These are phyloP conservation scores for Leptodactylus fallax DNA, from an alignment of 2,797 vertebrate genomes.

Conservation along the genomic window DNA sequence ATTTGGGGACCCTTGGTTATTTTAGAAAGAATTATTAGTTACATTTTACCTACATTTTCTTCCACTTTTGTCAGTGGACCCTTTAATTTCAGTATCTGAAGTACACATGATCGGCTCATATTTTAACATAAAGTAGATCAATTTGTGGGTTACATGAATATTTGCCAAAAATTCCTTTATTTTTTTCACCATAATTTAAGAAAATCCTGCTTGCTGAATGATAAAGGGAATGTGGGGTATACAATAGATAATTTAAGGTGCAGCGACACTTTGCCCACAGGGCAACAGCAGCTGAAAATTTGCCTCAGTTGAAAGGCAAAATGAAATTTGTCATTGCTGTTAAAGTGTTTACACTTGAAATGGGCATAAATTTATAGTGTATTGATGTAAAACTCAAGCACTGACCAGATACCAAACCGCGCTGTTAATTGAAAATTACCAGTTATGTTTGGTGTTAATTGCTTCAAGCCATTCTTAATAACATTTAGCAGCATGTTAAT, in stretches of 20 bases:
- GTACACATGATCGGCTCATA: too few relatives aligned
- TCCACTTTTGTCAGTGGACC: too few relatives aligned
- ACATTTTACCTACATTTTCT: too few relatives aligned
- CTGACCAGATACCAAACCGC: slow-evolving; percentile 22
- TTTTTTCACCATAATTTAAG: too few relatives aligned
- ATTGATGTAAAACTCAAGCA: neutral
- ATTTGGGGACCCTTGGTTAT: too few relatives aligned
- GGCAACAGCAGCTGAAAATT: neutral
- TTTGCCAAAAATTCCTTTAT: too few relatives aligned
- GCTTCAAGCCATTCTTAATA: slow-evolving; percentile 16
- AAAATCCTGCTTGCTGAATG: neutral
- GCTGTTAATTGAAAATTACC: slow-evolving; percentile 49
- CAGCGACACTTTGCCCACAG: neutral
- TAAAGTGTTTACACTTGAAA: neutral
- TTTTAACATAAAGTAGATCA: too few relatives aligned
- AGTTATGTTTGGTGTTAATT: slow-evolving; percentile 54
- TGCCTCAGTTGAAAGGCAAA: neutral
- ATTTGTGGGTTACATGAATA: too few relatives aligned
- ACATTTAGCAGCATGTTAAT: neutral
- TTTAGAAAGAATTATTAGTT: too few relatives aligned
- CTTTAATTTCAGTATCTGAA: too few relatives aligned
- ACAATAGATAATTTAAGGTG: neutral
- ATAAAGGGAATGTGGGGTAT: neutral
- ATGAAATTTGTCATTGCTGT: neutral
- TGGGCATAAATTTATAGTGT: neutral